Evolutionary conservation across 1,140 invertebrate species (phyloP), one percentile per base, ranked within the genome.

Genomic region (Littorina saxatilis): DNA sequence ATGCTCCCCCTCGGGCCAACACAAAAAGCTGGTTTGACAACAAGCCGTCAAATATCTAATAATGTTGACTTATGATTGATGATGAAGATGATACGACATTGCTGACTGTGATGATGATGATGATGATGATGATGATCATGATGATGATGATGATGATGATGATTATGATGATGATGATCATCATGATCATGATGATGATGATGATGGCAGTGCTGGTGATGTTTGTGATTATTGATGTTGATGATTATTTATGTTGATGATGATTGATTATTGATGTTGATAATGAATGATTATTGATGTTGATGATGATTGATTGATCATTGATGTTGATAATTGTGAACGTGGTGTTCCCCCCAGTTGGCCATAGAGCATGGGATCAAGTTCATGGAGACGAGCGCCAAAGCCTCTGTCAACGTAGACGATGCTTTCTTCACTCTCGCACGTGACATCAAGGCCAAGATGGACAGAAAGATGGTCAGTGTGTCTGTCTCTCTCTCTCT

Each of bases 321-420:
- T 11, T 50, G 47, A 50, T 50, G 47, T 11, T 50, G 47, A 50
- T 50, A 20, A 50, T 50, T 50, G 47, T 50, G 9, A 20, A 9
- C 9, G 47, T 50, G 9, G 47, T 11, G 9, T 50, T 70, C 61
- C 78, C 94, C 94, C 87, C 92, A 98, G 96, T 97, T 99, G 94
- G 98, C 98, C n/a, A 94, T 97, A 90, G 98, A 99, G 93, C 98
- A 99, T 94, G 95, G 97, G 84, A 99, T 99, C 85, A 96, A 97
- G 91, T 99, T 99, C 94, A 96, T 99, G 95, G 99, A 99, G 94
- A 99, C 99, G 32, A 99, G 98, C 86, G 99, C 99, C 55, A 99
- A 99, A 93, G 96, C 97, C 80, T 98, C 99, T 89, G 97, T 99
- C 89, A 99, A 99, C 93, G 99, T 99, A 82, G 98, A 99, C 90